Evolutionary conservation across 2,888 invertebrate species (phyloP), one percentile per base, ranked within the genome.

Genomic region (Drosophila planitibia): DNA sequence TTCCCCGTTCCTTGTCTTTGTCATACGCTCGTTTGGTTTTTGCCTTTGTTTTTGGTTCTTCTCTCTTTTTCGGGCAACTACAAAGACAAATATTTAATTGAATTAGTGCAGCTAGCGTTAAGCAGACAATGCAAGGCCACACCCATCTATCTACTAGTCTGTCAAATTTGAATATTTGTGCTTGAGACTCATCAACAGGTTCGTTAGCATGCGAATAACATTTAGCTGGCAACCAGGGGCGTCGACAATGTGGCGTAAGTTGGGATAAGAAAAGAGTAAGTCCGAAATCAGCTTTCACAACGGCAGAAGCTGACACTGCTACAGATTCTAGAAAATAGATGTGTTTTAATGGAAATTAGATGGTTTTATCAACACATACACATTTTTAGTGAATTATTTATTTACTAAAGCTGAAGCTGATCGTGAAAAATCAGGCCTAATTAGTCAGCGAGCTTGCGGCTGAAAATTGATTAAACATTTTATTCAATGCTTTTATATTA

Each of bases 51-150:
- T 65, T 57, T 60, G 37, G 69, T 49, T 79, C 74, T 74, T 76
- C 77, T 70, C 70, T 70, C 54, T 52, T 49, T 52, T 47, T 47
- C 2, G 47, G 52, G 58, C 22, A 89, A 89, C 88, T 89, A 87
- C 88, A 89, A 88, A 88, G 88, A 85, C 87, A 89, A 88, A 88
- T 88, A 88, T 88, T 88, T 88, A 88, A 88, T 88, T 88, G 89
- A 88, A 88, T 88, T 88, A 88, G 88, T 88, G 90, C 88, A 89
- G 88, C 82, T 70, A 81, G 84, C 83, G 82, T 87, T 85, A 86
- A 83, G 79, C 82, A 82, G 84, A 82, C 81, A 79, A 83, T 89
- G 84, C 86, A 82, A 59, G 76, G 76, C 64, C 70, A 72, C 71
- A 58, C 53, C 60, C 61, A 49, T n/a, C n/a, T 30, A 57, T 57